Percentiles rank a stretch among this genome's conserved stretches.
Evolutionary conservation across 2,888 invertebrate genomes (phyloP).

Genomic region (Smittia aterrima): DNA sequence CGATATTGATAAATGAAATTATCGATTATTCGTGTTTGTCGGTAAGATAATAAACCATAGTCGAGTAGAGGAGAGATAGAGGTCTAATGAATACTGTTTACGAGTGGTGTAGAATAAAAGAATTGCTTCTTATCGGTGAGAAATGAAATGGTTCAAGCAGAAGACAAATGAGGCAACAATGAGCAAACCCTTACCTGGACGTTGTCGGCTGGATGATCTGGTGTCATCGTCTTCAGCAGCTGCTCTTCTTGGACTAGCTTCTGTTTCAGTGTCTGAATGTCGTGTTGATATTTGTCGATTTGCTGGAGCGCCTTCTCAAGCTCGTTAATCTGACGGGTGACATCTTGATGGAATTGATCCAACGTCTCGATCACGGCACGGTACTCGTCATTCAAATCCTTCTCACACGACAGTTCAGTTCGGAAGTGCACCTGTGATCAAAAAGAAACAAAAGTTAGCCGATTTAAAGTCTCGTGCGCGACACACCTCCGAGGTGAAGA

Average conservation of each 20-base stretch:
- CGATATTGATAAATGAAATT: conserved; percentile 14
- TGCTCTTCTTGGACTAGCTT: conserved; percentile 85
- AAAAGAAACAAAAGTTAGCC: conserved; percentile 41
- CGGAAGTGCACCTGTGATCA: conserved; percentile 77
- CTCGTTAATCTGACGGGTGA: conserved; percentile 64
- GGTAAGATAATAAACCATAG: conserved; percentile 11
- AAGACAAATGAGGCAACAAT: background rate
- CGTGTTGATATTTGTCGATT: conserved; percentile 83
- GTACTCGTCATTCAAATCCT: conserved; percentile 59
- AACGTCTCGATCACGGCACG: conserved; percentile 68
- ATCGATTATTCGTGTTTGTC: conserved; percentile 5
- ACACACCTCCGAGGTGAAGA: conserved; percentile 39
- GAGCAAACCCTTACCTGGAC: conserved; percentile 42
- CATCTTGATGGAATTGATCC: conserved; percentile 62
- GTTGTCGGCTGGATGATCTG: conserved; percentile 30
- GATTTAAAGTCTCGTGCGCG: background rate
- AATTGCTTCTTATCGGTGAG: conserved; percentile 23
- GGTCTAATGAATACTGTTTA: background rate
- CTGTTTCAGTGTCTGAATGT: conserved; percentile 79
- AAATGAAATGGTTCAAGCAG: conserved; percentile 9
- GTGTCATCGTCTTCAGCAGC: conserved; percentile 57
- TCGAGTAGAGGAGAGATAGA: conserved; percentile 9
- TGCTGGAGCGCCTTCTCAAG: conserved; percentile 77
- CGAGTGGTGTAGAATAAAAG: conserved; percentile 16
- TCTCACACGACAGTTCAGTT: conserved; percentile 54